Percentiles rank a stretch among this genome's conserved stretches.
phyloP scores from a whole-genome alignment of 2,888 invertebrate species.

The Melangyna quadrimaculata region DNA sequence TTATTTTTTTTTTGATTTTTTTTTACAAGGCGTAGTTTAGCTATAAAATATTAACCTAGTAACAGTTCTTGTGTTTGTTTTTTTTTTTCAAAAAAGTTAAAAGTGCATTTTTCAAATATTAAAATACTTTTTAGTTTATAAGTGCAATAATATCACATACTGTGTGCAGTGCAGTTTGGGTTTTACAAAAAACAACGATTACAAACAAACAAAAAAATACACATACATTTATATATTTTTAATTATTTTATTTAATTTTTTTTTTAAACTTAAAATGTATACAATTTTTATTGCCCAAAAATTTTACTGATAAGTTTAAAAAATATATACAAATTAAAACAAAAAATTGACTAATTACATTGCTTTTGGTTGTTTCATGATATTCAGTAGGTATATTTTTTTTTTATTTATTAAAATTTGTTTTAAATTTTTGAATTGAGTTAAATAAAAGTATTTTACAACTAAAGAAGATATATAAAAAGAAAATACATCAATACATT shows the following conservation, averaged over 20 bases:
- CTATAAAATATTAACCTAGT: slow-evolving; percentile 51
- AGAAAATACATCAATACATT: neutral
- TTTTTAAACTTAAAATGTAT: neutral
- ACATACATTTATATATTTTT: neutral
- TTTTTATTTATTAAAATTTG: no score
- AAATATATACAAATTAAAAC: neutral
- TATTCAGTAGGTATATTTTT: slow-evolving; percentile 33
- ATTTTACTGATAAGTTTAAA: slow-evolving; percentile 17
- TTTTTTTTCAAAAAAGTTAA: slow-evolving; percentile 27
- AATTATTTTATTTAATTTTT: neutral
- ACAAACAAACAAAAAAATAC: neutral
- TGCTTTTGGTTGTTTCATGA: slow-evolving; percentile 65
- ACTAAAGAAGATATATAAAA: neutral
- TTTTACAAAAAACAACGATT: slow-evolving; percentile 35
- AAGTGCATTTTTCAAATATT: slow-evolving; percentile 45
- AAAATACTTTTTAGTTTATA: slow-evolving; percentile 53
- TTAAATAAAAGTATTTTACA: slow-evolving; percentile 9
- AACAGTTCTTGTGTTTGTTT: slow-evolving; percentile 24
- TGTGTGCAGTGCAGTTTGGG: slow-evolving; percentile 70
- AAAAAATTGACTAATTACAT: slow-evolving; percentile 63
- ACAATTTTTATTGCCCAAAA: slow-evolving; percentile 46
- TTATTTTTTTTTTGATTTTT: slow-evolving; percentile 36
- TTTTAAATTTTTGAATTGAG: neutral
- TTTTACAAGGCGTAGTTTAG: slow-evolving; percentile 59
- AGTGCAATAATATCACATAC: slow-evolving; percentile 72